phyloP scores from a whole-genome alignment of 2,888 invertebrate species.

The Agapostemon virescens region DNA sequence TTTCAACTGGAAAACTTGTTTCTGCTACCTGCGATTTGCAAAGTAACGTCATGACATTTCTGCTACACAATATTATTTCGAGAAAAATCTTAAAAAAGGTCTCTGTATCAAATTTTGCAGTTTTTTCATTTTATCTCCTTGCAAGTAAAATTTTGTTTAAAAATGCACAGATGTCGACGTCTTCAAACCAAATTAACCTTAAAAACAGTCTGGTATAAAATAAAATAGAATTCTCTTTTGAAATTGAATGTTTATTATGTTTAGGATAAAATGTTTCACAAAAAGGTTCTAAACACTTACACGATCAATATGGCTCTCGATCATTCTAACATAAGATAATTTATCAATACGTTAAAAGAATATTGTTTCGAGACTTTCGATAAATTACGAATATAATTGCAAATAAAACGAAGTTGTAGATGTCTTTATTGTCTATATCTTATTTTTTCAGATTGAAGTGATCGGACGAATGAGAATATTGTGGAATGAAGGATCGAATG shows the following conservation, averaged over 20 bases:
- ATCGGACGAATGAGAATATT: neutral
- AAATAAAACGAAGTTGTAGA: neutral
- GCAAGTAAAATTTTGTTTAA: neutral
- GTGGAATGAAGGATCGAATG: too few species aligned
- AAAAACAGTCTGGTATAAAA: neutral
- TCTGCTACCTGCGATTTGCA: too few species aligned
- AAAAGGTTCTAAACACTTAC: too few species aligned
- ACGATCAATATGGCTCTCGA: too few species aligned
- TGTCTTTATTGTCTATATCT: neutral
- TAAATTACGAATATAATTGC: neutral
- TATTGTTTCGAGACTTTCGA: neutral
- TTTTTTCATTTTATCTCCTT: neutral
- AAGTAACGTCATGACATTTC: too few species aligned
- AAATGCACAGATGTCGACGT: neutral
- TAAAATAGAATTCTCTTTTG: too few species aligned
- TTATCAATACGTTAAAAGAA: neutral
- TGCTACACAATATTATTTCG: too few species aligned
- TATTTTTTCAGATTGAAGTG: neutral
- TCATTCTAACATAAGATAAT: too few species aligned
- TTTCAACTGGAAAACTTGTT: too few species aligned
- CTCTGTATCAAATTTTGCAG: neutral
- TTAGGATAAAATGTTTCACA: too few species aligned
- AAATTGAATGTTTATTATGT: too few species aligned
- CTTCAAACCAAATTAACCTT: neutral
- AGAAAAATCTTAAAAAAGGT: neutral